Evolutionary conservation across 1,140 invertebrate genomes (phyloP).

Genomic region (Lepidurus packardi): DNA sequence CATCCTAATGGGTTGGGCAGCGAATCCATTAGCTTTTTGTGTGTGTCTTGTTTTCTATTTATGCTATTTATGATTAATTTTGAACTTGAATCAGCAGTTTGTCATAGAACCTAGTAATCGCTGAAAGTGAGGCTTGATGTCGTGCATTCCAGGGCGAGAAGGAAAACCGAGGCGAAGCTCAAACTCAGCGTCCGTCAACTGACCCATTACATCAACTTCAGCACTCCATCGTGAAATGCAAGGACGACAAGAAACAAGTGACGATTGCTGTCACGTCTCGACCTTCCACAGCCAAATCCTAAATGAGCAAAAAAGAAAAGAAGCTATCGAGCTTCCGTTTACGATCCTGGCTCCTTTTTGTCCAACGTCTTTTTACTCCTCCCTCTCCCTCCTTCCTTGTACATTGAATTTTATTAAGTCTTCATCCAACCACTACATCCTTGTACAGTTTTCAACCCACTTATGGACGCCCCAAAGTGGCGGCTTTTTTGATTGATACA

Average conservation of each 20-base stretch:
- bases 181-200: not conserved
- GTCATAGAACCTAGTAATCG: not conserved
- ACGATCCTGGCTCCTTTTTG: not conserved
- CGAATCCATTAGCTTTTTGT: not conserved
- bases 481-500: not conserved
- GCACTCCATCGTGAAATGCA: slow-evolving; percentile 12
- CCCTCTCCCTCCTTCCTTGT: not conserved
- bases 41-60: slow-evolving; percentile 20
- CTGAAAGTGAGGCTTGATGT: slow-evolving; percentile 13
- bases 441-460: slow-evolving; percentile 18
- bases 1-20: not conserved
- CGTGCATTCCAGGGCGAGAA: slow-evolving; percentile 20
- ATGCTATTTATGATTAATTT: not conserved
- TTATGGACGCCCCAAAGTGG: not conserved
- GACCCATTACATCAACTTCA: slow-evolving; percentile 7
- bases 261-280: slow-evolving; percentile 12
- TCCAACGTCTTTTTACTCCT: not conserved
- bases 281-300: not conserved
- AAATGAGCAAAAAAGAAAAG: not conserved
- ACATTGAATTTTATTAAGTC: not conserved
- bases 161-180: slow-evolving; percentile 8
- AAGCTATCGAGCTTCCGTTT: not conserved
- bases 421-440: not conserved
- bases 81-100: not conserved
- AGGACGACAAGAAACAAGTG: slow-evolving; percentile 19